Evolutionary conservation across 2,797 vertebrate species (phyloP).

Genomic region (Lagocephalus sceleratus): DNA sequence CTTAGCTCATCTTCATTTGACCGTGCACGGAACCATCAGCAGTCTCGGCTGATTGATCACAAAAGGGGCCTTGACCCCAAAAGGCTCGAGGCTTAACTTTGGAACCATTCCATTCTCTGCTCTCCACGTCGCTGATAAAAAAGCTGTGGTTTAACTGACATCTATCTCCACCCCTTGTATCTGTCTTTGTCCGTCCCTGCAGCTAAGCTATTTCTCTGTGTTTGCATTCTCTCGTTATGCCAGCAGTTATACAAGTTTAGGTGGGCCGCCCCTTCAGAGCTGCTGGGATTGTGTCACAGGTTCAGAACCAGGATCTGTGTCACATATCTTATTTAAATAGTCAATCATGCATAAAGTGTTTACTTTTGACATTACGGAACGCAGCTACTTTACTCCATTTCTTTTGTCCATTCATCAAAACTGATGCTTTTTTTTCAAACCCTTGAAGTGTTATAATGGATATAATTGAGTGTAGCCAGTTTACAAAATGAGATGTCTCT

Average conservation of each 20-base stretch:
- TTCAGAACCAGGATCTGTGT: conserved; percentile 23
- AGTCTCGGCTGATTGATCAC: conserved; percentile 42
- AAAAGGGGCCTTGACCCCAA: conserved; percentile 49
- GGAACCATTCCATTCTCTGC: conserved; percentile 29
- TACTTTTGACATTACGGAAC: conserved; percentile 13
- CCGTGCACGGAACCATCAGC: conserved; percentile 24
- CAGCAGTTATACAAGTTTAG: conserved; percentile 45
- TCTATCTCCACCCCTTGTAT: conserved; percentile 28
- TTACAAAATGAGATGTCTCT: conserved; percentile 46
- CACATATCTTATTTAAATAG: conserved; percentile 38
- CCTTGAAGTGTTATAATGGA: background rate
- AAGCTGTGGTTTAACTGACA: conserved; percentile 33
- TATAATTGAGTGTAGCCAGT: background rate
- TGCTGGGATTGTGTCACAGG: conserved; percentile 28
- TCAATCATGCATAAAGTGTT: conserved; percentile 20
- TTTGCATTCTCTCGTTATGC: conserved; percentile 50
- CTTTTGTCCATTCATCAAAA: too few species aligned
- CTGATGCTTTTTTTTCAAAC: background rate
- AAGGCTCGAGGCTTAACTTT: conserved; percentile 48
- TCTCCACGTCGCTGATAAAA: conserved; percentile 29
- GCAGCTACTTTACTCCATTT: background rate
- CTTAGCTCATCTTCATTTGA: conserved; percentile 49
- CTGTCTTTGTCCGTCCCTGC: conserved; percentile 19
- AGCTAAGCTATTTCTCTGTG: conserved; percentile 40
- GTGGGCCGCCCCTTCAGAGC: conserved; percentile 12